These are phyloP conservation scores for Drosophila prosaltans DNA, from an alignment of 1,140 invertebrate genomes.

Conservation along the genomic window DNA sequence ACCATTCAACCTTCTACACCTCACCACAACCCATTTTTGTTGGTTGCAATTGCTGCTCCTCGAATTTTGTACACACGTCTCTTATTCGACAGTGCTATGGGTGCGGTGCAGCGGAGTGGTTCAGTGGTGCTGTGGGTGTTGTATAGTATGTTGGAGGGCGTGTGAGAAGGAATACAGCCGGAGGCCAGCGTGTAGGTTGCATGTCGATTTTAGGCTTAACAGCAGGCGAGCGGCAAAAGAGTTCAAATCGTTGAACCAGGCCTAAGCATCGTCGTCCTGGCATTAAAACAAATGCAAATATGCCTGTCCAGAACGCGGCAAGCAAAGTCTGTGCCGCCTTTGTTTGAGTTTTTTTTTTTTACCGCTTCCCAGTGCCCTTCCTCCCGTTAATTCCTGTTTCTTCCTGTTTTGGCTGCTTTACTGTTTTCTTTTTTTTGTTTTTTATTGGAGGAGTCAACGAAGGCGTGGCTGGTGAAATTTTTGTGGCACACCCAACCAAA, in stretches of 20 bases:
- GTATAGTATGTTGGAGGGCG: constrained; percentile 15
- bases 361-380: too few relatives aligned
- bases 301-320: constrained; percentile 34
- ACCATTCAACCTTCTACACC: neutral
- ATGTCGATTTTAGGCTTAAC: constrained; percentile 65
- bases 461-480: constrained; percentile 29
- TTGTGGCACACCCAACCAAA: constrained; percentile 1
- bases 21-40: constrained; percentile 5
- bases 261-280: constrained; percentile 40
- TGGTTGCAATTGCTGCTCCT: constrained; percentile 6
- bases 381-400: too few relatives aligned
- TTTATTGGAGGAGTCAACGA: constrained; percentile 7
- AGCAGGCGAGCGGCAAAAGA: constrained; percentile 39
- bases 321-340: constrained; percentile 41
- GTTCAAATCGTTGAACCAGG: constrained; percentile 42
- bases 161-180: constrained; percentile 35
- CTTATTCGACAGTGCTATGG: neutral
- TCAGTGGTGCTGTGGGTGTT: neutral
- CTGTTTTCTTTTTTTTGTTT: neutral
- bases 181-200: constrained; percentile 50
- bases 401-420: neutral
- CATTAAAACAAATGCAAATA: constrained; percentile 53
- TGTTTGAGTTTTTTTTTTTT: constrained; percentile 33
- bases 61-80: constrained; percentile 14
- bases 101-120: neutral